phyloP scores from a whole-genome alignment of 1,140 invertebrate species.

The Wasmannia auropunctata region DNA sequence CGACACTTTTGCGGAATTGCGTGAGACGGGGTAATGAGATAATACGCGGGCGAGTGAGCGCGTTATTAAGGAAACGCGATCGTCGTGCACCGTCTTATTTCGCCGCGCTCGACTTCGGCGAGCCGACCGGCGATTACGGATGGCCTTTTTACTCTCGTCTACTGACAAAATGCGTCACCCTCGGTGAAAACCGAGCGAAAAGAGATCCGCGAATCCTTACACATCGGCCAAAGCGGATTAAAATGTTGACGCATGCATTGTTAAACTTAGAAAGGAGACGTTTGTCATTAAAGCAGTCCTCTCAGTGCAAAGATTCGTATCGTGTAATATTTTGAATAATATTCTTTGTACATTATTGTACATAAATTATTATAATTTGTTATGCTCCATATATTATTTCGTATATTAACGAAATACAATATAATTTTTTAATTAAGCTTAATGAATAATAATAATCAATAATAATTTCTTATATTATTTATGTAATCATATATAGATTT shows the following conservation, averaged over 20 bases:
- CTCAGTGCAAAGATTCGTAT: not conserved
- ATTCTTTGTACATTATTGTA: too few species aligned
- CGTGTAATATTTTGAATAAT: too few species aligned
- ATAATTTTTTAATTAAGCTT: too few species aligned
- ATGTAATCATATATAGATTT: not conserved
- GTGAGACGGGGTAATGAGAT: conserved; percentile 27
- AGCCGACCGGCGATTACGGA: not conserved
- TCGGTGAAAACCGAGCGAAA: conserved; percentile 40
- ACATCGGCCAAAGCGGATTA: not conserved
- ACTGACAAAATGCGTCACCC: not conserved
- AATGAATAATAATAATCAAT: not conserved
- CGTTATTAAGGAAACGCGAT: conserved; percentile 28
- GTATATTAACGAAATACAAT: not conserved
- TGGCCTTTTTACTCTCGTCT: conserved; percentile 31
- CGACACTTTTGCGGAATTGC: conserved; percentile 46
- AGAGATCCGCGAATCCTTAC: not conserved
- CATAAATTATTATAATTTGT: not conserved
- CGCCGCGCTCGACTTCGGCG: not conserved
- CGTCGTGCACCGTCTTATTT: not conserved
- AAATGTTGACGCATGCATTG: not conserved
- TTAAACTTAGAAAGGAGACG: not conserved
- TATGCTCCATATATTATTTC: not conserved
- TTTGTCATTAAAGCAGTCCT: not conserved
- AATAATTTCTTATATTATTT: not conserved
- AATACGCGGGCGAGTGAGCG: not conserved